Conservation (phyloP, 2,113 vertebrate genomes). For the Hemiscyllium ocellatum region DNA sequence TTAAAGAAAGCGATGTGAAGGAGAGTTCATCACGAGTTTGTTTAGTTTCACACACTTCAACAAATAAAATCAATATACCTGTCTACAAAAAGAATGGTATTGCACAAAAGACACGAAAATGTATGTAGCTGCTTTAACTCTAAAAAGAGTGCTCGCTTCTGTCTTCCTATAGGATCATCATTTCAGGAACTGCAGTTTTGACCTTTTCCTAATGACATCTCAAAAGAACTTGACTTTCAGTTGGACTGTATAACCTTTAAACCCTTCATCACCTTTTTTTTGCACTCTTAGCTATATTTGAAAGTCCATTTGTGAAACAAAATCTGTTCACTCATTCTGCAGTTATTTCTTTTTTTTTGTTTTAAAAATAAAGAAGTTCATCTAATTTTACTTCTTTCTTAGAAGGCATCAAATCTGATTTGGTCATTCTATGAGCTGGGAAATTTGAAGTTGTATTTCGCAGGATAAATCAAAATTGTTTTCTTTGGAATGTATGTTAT, state of each 20-base stretch:
- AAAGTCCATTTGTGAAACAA: not conserved
- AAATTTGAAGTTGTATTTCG: not conserved
- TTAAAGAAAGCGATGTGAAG: not conserved
- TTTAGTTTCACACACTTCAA: conserved; percentile 8
- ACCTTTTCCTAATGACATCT: conserved; percentile 59
- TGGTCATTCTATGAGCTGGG: not conserved
- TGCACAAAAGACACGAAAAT: conserved; percentile 52
- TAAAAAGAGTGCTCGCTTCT: conserved; percentile 51
- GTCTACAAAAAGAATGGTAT: conserved; percentile 51
- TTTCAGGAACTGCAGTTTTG: conserved; percentile 58
- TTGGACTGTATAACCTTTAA: conserved; percentile 49
- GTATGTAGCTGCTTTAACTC: conserved; percentile 43
- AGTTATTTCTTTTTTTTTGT: not conserved
- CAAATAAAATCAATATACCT: conserved; percentile 53
- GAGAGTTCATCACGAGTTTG: not conserved
- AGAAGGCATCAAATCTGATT: not conserved
- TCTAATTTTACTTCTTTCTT: not conserved
- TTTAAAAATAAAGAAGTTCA: not conserved
- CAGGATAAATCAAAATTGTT: not conserved
- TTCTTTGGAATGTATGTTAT: not conserved
- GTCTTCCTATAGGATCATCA: conserved; percentile 56
- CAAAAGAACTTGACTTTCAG: conserved; percentile 49
- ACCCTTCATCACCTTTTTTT: conserved; percentile 42
- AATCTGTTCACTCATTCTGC: conserved; percentile 35
- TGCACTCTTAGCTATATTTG: not conserved